Conservation (phyloP, 2,797 vertebrate species). For the Diceros bicornis region DNA sequence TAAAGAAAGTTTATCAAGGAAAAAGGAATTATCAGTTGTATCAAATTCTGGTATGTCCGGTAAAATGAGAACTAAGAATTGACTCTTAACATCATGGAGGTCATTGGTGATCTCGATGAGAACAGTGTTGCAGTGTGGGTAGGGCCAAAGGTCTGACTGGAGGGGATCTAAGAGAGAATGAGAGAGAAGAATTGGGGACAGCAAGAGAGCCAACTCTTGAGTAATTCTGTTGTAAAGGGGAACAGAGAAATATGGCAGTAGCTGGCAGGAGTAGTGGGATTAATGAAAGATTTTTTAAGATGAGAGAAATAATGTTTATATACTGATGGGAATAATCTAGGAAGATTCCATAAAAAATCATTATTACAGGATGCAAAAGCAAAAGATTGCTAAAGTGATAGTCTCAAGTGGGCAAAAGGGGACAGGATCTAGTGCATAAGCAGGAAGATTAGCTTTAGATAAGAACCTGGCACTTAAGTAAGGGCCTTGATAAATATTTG, state of each 20-base stretch:
- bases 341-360: not conserved
- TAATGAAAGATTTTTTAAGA: not conserved
- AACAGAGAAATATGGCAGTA: not conserved
- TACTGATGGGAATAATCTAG: not conserved
- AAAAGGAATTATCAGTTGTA: not conserved
- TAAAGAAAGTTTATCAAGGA: constrained; percentile 17
- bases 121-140: not conserved
- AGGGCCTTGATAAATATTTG: not conserved
- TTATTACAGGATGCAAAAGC: not conserved
- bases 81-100: not conserved
- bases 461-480: not conserved
- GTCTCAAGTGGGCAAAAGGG: not conserved
- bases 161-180: not conserved
- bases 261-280: not conserved
- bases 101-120: not conserved
- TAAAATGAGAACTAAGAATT: not conserved
- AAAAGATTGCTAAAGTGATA: not conserved
- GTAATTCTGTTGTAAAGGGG: not conserved
- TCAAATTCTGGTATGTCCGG: not conserved
- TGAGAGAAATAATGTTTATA: not conserved
- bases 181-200: not conserved
- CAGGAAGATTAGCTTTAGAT: not conserved
- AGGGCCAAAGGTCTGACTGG: not conserved
- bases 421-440: not conserved
- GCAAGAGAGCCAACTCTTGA: not conserved